Evolutionary conservation across 2,797 vertebrate species (phyloP).

Genomic region (Nasua narica): DNA sequence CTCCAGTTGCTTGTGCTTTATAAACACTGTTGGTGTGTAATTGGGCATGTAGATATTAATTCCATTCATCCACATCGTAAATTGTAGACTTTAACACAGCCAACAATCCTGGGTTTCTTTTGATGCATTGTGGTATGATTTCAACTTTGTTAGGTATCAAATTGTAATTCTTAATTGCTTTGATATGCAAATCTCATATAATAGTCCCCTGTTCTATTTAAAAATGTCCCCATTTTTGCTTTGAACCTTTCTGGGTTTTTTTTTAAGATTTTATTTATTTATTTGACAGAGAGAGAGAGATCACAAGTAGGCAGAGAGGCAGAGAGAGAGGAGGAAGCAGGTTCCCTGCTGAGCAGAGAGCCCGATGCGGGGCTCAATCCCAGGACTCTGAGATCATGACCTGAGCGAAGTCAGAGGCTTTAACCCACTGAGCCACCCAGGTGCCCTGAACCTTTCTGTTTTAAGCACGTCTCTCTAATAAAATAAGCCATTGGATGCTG

Average conservation of each 20-base stretch:
- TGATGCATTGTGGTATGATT: not conserved
- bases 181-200: not conserved
- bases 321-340: no score
- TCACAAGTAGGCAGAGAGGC: no score
- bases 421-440: no score
- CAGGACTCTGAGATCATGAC: no score
- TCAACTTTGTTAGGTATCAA: not conserved
- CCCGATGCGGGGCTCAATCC: no score
- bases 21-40: not conserved
- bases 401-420: no score
- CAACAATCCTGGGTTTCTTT: not conserved
- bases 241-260: no score
- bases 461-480: not conserved
- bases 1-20: not conserved
- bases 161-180: not conserved
- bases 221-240: not conserved
- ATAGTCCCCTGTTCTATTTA: not conserved
- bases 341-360: not conserved
- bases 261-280: no score
- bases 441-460: not conserved
- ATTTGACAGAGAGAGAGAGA: no score
- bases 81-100: not conserved
- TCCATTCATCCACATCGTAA: not conserved
- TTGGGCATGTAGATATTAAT: not conserved
- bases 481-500: not conserved